Percentiles rank a stretch among this genome's conserved stretches.
Conservation (phyloP, 2,113 vertebrate species). For the Prinia subflava region DNA sequence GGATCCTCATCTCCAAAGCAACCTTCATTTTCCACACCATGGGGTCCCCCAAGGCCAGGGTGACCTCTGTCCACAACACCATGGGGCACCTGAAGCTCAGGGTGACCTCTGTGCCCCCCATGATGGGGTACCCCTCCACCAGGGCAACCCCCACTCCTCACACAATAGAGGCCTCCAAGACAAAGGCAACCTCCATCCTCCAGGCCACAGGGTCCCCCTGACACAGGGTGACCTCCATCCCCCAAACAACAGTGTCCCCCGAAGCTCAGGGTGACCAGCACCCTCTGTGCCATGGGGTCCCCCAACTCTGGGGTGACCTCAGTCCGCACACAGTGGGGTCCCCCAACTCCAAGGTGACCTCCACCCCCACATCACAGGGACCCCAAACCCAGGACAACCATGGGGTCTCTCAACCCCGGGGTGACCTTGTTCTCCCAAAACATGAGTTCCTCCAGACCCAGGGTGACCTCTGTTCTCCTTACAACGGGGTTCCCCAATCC, state of each 20-base stretch:
- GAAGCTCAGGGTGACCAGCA: not conserved
- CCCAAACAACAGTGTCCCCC: not conserved
- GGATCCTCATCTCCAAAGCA: not conserved
- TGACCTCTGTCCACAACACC: not conserved
- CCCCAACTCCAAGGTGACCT: not conserved
- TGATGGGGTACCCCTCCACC: fast-evolving
- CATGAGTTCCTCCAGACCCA: not conserved
- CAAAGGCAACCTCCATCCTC: not conserved
- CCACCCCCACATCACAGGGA: not conserved
- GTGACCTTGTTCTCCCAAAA: not conserved
- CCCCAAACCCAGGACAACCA: not conserved
- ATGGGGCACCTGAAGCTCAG: not conserved
- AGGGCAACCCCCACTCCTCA: fast-evolving
- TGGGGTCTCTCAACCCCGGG: not conserved
- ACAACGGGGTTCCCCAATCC: not conserved
- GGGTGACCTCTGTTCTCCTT: not conserved
- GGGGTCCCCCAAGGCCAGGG: not conserved
- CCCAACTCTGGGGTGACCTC: not conserved
- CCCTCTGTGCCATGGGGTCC: fast-evolving
- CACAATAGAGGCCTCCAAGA: fast-evolving
- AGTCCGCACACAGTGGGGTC: fast-evolving
- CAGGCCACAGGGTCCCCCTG: not conserved
- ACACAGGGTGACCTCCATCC: not conserved
- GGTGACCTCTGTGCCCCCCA: not conserved
- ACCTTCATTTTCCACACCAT: not conserved